A percentile compares a stretch with the other conserved stretches of the same genome.
Conservation (phyloP, 2,888 invertebrate genomes). For the Limnephilus lunatus region DNA sequence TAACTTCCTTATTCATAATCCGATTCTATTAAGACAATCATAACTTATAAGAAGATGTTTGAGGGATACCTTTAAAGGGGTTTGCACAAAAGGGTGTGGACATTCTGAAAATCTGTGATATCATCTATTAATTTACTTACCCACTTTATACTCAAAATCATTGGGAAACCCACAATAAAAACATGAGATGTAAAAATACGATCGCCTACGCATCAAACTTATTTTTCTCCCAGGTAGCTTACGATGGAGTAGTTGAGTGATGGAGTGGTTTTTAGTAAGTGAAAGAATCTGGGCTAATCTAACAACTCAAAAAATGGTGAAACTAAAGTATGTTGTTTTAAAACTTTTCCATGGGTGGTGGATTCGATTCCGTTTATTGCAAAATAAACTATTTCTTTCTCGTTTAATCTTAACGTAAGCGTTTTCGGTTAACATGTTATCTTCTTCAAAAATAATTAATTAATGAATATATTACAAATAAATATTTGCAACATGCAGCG, state of each 20-base stretch:
- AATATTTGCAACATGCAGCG: background rate
- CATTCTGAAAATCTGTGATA: background rate
- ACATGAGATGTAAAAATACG: background rate
- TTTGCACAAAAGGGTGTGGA: background rate
- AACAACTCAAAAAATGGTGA: no score
- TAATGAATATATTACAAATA: background rate
- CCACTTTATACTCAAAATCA: background rate
- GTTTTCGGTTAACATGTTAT: no score
- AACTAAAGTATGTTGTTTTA: no score
- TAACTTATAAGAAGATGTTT: background rate
- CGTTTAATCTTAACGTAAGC: no score
- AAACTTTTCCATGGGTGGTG: no score
- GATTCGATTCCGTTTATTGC: no score
- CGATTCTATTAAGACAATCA: background rate
- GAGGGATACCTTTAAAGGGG: background rate
- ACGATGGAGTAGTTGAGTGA: background rate
- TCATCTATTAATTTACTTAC: background rate
- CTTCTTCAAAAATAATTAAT: no score
- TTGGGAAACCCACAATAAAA: background rate
- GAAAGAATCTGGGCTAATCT: background rate
- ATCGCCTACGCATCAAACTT: background rate
- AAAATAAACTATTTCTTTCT: no score
- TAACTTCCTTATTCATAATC: background rate
- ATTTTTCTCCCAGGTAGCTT: background rate
- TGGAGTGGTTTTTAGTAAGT: background rate